Conservation (phyloP, 1,140 invertebrate species). For the Zaprionus taronus region DNA sequence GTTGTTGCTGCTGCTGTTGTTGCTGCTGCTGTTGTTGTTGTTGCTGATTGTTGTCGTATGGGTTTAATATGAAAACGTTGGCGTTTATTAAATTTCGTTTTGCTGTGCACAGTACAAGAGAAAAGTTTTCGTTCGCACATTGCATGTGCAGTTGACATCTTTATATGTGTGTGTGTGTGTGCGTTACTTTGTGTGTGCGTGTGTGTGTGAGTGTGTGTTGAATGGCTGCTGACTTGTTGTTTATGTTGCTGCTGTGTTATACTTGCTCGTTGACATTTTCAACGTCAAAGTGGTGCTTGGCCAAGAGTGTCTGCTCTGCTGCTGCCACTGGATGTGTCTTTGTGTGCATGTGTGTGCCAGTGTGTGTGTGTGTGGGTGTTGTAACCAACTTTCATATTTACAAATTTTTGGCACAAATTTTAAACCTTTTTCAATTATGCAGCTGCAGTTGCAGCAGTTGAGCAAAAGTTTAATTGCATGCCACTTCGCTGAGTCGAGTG, state of each 20-base stretch:
- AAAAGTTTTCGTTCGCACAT: constrained; percentile 64
- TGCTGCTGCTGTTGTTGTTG: constrained; percentile 41
- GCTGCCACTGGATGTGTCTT: not conserved
- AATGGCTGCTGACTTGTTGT: constrained; percentile 43
- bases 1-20: constrained; percentile 48
- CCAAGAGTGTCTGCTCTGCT: constrained; percentile 39
- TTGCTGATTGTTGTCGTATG: constrained; percentile 54
- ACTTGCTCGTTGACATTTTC: constrained; percentile 62
- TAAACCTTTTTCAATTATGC: constrained; percentile 42
- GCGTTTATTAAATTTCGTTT: constrained; percentile 79
- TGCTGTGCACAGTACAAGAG: constrained; percentile 51
- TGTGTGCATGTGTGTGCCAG: not conserved
- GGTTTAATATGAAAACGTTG: constrained; percentile 71
- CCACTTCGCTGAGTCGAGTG: constrained; percentile 13
- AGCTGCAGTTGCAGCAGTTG: constrained; percentile 38
- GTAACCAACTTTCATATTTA: constrained; percentile 44
- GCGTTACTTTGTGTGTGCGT: not conserved
- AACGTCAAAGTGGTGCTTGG: constrained; percentile 55
- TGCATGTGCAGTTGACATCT: constrained; percentile 80
- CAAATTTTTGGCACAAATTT: constrained; percentile 40
- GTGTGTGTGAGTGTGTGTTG: constrained; percentile 15
- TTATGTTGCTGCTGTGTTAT: constrained; percentile 35
- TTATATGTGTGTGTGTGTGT: constrained; percentile 49
- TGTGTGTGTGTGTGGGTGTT: not conserved
- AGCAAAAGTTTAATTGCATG: constrained; percentile 51